Evolutionary conservation across 2,888 invertebrate species (phyloP).

Genomic region (Chloroclystis v-ata): DNA sequence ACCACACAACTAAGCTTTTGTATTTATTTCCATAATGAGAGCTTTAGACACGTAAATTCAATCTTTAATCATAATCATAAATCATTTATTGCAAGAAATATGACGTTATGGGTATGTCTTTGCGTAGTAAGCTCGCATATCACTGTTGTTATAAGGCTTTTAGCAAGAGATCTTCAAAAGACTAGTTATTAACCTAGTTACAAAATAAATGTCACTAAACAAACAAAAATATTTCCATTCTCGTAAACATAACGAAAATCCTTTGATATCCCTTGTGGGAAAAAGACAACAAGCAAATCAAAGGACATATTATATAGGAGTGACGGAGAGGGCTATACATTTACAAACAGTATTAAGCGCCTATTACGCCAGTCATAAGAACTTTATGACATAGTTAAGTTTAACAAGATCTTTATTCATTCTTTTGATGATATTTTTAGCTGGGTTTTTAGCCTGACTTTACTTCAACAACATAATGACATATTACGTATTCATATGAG

Average conservation of each 20-base stretch:
- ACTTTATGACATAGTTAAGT: slow-evolving; percentile 27
- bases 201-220: neutral
- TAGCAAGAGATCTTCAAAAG: neutral
- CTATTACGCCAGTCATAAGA: slow-evolving; percentile 32
- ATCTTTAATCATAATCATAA: too few species aligned
- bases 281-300: slow-evolving; percentile 1
- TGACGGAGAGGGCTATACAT: slow-evolving; percentile 26
- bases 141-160: too few species aligned
- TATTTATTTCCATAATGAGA: too few species aligned
- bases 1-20: too few species aligned
- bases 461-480: too few species aligned
- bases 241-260: neutral
- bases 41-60: too few species aligned
- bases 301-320: neutral
- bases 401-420: slow-evolving; percentile 24
- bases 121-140: too few species aligned
- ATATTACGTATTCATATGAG: too few species aligned
- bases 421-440: slow-evolving; percentile 21
- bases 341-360: slow-evolving; percentile 32
- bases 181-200: too few species aligned
- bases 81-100: too few species aligned
- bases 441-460: neutral
- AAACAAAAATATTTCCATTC: slow-evolving; percentile 1
- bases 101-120: too few species aligned
- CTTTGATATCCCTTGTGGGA: slow-evolving; percentile 2